These are phyloP conservation scores for Myodes glareolus DNA, from an alignment of 2,113 vertebrate species.

Conservation along the genomic window DNA sequence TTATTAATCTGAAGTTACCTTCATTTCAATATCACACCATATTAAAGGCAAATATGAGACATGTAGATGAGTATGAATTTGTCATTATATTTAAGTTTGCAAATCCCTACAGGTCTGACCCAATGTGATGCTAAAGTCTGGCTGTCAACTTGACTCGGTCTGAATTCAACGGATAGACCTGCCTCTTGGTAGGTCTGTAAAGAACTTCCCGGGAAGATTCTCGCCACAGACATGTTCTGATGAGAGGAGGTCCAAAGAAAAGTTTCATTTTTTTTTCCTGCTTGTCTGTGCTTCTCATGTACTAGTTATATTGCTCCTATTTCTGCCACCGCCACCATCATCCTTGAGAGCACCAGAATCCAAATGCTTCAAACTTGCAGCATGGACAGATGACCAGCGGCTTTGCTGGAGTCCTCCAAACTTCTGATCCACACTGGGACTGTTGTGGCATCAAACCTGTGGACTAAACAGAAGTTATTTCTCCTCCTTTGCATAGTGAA, in stretches of 20 bases:
- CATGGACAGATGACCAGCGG: not conserved
- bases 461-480: not conserved
- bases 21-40: not conserved
- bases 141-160: not conserved
- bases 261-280: not conserved
- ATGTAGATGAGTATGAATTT: not conserved
- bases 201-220: not conserved
- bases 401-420: too few species aligned
- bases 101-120: not conserved
- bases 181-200: not conserved
- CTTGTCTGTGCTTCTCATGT: not conserved
- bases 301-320: not conserved
- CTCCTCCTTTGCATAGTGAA: too few species aligned
- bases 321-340: fast-evolving
- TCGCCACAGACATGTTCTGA: not conserved
- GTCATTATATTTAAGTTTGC: not conserved
- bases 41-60: not conserved
- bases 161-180: not conserved
- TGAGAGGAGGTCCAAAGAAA: not conserved
- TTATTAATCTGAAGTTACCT: not conserved
- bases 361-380: not conserved
- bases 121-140: not conserved
- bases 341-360: too few species aligned
- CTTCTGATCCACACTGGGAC: not conserved
- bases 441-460: not conserved